Conservation (phyloP, 2,888 invertebrate genomes). For the Strigamia transsilvanica region DNA sequence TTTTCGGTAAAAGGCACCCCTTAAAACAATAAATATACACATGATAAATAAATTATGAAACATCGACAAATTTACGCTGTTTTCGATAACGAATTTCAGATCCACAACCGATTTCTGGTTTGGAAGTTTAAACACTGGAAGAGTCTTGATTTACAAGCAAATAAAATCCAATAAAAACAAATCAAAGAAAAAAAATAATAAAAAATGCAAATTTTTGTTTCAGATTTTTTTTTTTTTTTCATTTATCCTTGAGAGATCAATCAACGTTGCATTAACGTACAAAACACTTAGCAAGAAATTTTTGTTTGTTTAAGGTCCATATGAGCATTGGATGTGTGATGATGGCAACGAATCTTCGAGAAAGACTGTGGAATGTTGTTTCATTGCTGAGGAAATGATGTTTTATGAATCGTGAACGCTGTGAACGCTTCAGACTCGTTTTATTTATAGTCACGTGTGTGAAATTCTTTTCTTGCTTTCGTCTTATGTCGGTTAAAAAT, state of each 20-base stretch:
- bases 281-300: constrained; percentile 8
- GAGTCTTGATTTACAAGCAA: neutral
- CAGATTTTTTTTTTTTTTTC: neutral
- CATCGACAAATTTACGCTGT: neutral
- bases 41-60: constrained; percentile 27
- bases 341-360: neutral
- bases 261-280: neutral
- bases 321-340: neutral
- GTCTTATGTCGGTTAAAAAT: neutral
- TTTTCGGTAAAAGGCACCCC: constrained; percentile 13
- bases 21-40: constrained; percentile 27
- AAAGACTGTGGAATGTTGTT: constrained; percentile 30
- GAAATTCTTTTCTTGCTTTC: neutral
- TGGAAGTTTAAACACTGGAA: neutral
- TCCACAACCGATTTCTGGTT: neutral
- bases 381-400: neutral
- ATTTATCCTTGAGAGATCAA: constrained; percentile 15
- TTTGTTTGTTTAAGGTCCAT: neutral
- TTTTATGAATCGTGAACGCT: neutral
- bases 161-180: neutral
- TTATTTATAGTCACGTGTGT: neutral
- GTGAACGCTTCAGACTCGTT: neutral
- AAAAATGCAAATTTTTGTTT: neutral
- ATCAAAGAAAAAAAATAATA: neutral
- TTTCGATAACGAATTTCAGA: neutral